These are phyloP conservation scores for Sisyra terminalis DNA, from an alignment of 2,888 invertebrate genomes.

Conservation along the genomic window DNA sequence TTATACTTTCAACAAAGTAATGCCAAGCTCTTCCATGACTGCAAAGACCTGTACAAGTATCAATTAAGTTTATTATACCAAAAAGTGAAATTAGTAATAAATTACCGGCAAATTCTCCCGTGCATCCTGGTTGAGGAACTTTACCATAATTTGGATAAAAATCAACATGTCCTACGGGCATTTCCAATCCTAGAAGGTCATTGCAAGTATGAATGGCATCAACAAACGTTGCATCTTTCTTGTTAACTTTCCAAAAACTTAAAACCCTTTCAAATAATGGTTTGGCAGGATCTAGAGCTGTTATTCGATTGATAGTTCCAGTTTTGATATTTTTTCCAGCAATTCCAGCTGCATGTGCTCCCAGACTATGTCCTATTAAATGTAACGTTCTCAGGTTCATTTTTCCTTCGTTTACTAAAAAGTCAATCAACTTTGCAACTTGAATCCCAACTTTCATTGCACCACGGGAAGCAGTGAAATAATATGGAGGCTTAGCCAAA, in stretches of 20 bases:
- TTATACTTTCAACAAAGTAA: conserved; percentile 23
- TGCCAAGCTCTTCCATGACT: conserved; percentile 23
- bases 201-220: conserved; percentile 27
- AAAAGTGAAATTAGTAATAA: too few relatives aligned
- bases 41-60: conserved; percentile 20
- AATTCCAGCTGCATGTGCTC: conserved; percentile 23
- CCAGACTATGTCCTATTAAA: conserved; percentile 24
- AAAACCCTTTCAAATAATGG: conserved; percentile 1
- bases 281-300: conserved; percentile 10
- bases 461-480: conserved; percentile 1
- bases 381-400: conserved; percentile 18
- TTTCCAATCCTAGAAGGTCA: conserved; percentile 22
- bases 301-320: conserved; percentile 20
- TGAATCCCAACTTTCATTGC: conserved; percentile 18
- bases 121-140: conserved; percentile 24
- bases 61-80: too few relatives aligned
- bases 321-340: conserved; percentile 15
- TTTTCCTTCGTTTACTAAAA: conserved; percentile 16
- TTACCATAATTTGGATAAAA: conserved; percentile 28
- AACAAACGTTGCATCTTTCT: conserved; percentile 25
- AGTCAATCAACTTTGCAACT: conserved; percentile 20
- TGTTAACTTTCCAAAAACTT: conserved; percentile 7
- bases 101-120: conserved; percentile 12
- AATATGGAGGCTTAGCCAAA: background rate
- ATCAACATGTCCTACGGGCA: conserved; percentile 24